These are phyloP conservation scores for Lasioglossum figueresi DNA, from an alignment of 2,888 invertebrate genomes.

Conservation along the genomic window DNA sequence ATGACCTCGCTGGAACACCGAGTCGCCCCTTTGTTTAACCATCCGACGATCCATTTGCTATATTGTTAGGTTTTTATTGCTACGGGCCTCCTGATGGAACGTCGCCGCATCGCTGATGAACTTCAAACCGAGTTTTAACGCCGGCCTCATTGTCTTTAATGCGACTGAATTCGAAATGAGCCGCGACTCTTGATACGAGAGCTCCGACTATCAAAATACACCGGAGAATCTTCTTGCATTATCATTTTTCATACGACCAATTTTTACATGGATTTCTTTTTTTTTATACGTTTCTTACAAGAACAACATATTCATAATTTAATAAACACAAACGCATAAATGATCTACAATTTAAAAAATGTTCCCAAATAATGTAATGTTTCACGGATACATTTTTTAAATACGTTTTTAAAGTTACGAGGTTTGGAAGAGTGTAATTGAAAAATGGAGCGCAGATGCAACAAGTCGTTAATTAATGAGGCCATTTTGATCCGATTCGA, in stretches of 20 bases:
- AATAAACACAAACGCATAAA: neutral
- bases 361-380: neutral
- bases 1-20: slow-evolving; percentile 11
- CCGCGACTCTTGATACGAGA: neutral
- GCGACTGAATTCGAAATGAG: slow-evolving; percentile 24
- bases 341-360: neutral
- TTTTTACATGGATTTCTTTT: neutral
- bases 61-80: slow-evolving; percentile 15
- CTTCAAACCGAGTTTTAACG: slow-evolving; percentile 13
- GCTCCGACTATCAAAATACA: neutral
- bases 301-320: neutral
- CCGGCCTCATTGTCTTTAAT: slow-evolving; percentile 18
- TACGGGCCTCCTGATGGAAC: slow-evolving; percentile 7
- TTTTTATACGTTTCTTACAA: neutral
- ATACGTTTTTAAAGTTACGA: neutral
- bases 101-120: slow-evolving; percentile 13
- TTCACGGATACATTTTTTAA: neutral
- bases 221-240: neutral
- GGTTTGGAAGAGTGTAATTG: neutral
- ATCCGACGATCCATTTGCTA: slow-evolving; percentile 8
- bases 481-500: neutral
- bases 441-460: neutral
- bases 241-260: neutral
- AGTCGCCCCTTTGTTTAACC: slow-evolving; percentile 17
- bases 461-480: slow-evolving; percentile 4